These are phyloP conservation scores for Sipunculus nudus DNA, from an alignment of 2,888 invertebrate genomes.

Conservation along the genomic window DNA sequence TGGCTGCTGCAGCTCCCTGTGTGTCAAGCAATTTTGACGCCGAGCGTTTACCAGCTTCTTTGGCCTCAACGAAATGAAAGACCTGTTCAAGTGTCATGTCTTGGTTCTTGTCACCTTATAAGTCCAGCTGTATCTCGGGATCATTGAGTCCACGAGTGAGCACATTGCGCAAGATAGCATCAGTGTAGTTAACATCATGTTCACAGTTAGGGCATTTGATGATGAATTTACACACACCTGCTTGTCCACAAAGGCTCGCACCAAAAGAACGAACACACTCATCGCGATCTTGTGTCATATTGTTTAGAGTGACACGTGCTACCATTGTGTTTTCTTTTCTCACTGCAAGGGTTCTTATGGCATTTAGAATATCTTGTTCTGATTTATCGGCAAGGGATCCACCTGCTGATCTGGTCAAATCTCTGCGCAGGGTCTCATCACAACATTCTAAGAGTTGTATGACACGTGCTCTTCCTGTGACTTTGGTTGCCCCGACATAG, in stretches of 20 bases:
- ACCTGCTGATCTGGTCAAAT: neutral
- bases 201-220: slow-evolving; percentile 17
- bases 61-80: slow-evolving; percentile 39
- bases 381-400: neutral
- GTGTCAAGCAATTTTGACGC: slow-evolving; percentile 32
- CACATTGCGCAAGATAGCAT: slow-evolving; percentile 26
- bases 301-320: slow-evolving; percentile 20
- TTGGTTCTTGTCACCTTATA: slow-evolving; percentile 36
- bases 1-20: slow-evolving; percentile 21
- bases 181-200: slow-evolving; percentile 32
- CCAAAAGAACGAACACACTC: slow-evolving; percentile 37
- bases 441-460: slow-evolving; percentile 2
- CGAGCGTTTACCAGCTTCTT: slow-evolving; percentile 40
- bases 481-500: neutral
- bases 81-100: slow-evolving; percentile 38
- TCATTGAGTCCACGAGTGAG: slow-evolving; percentile 22
- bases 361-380: neutral
- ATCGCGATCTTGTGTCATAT: slow-evolving; percentile 31
- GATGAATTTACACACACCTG: slow-evolving; percentile 34
- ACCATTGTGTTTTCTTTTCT: slow-evolving; percentile 32
- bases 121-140: slow-evolving; percentile 35
- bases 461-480: neutral
- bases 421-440: neutral
- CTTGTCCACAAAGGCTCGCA: slow-evolving; percentile 40
- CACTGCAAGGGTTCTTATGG: slow-evolving; percentile 26